Percentiles rank a stretch among this genome's conserved stretches.
Evolutionary conservation across 2,888 invertebrate species (phyloP).

Genomic region (Netelia inedita): DNA sequence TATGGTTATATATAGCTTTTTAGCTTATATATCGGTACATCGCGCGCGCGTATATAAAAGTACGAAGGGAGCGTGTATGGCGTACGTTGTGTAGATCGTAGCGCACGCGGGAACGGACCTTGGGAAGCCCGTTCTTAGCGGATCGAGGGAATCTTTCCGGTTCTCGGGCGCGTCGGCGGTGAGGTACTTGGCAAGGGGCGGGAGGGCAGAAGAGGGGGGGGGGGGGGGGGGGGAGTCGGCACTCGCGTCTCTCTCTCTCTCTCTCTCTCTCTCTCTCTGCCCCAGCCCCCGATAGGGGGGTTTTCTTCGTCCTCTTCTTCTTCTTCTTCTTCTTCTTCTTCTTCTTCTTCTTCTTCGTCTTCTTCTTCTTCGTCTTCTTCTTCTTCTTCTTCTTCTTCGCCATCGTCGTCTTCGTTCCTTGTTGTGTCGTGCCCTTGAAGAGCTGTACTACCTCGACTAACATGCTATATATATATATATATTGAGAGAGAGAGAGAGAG

Average conservation of each 20-base stretch:
- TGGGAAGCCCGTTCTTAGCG: conserved; percentile 83
- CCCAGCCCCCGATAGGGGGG: conserved; percentile 70
- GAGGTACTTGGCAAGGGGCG: conserved; percentile 14
- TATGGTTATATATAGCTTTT: neutral
- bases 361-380: conserved; percentile 33
- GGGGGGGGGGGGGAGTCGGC: conserved; percentile 25
- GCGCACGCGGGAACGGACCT: conserved; percentile 77
- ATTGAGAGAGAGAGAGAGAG: neutral
- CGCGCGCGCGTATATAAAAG: too few relatives aligned
- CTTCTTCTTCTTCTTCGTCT: conserved; percentile 60
- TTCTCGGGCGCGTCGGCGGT: conserved; percentile 80
- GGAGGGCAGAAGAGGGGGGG: conserved; percentile 21
- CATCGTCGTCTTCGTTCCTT: conserved; percentile 59
- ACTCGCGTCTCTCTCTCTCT: conserved; percentile 61
- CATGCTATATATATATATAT: neutral
- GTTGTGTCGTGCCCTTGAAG: conserved; percentile 65
- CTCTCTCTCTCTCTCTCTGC: conserved; percentile 61
- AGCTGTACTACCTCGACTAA: conserved; percentile 48
- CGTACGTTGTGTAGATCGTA: conserved; percentile 63
- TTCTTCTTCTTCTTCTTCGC: conserved; percentile 39
- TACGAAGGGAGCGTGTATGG: conserved; percentile 50
- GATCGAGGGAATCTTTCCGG: conserved; percentile 85
- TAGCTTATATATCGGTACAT: neutral
- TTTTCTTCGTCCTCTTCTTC: conserved; percentile 61
- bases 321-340: conserved; percentile 28